Conservation (phyloP, 2,888 invertebrate species). For the Andrena fulva region DNA sequence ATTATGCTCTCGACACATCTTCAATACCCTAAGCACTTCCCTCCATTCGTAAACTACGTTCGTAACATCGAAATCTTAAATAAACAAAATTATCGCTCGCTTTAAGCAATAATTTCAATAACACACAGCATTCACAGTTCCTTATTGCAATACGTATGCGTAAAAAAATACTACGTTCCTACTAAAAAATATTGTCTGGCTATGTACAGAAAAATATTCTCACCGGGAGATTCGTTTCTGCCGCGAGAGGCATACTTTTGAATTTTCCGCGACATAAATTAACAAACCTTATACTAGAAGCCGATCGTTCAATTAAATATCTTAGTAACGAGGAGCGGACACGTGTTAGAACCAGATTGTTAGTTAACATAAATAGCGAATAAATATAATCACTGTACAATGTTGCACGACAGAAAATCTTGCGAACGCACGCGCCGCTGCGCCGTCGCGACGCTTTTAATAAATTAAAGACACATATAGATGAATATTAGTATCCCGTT, state of each 20-base stretch:
- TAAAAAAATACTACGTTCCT: conserved; percentile 11
- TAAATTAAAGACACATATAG: conserved; percentile 75
- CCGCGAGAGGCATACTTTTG: neutral
- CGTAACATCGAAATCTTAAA: neutral
- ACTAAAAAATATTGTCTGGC: conserved; percentile 5
- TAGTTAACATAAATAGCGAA: conserved; percentile 47
- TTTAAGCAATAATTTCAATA: neutral
- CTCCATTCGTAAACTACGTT: neutral
- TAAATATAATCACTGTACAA: conserved; percentile 37
- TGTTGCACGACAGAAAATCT: neutral
- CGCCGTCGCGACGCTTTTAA: neutral
- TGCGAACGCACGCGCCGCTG: neutral
- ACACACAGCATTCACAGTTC: neutral
- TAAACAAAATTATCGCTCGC: neutral
- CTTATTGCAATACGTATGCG: neutral
- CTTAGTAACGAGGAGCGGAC: neutral
- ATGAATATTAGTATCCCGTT: conserved; percentile 77
- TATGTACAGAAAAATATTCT: neutral
- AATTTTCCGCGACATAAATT: conserved; percentile 15
- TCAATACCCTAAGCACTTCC: neutral
- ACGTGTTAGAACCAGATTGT: neutral
- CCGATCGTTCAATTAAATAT: conserved; percentile 29
- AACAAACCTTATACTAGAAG: neutral
- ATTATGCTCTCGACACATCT: conserved; percentile 8
- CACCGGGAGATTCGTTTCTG: neutral